Conservation (phyloP, 2,797 vertebrate genomes). For the Hypotaenidia okinawae region DNA sequence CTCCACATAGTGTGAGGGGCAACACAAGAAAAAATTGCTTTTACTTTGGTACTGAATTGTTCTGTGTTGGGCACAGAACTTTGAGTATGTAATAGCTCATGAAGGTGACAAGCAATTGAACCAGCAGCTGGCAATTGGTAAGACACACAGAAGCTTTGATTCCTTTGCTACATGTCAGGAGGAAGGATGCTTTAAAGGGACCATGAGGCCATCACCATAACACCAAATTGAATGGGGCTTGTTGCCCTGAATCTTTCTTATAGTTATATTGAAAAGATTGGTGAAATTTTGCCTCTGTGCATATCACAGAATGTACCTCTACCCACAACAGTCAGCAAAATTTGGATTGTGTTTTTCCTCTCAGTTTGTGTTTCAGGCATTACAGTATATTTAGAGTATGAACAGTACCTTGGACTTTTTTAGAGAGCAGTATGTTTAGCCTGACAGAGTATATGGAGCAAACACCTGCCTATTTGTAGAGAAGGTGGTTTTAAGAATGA, state of each 20-base stretch:
- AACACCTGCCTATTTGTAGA: constrained; percentile 34
- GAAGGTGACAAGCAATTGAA: neutral
- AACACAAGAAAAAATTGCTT: neutral
- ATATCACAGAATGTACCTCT: neutral
- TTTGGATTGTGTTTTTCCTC: neutral
- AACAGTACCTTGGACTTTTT: constrained; percentile 15
- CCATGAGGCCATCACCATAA: neutral
- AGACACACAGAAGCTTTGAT: neutral
- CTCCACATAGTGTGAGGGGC: neutral
- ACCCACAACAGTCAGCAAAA: neutral
- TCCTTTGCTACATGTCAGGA: neutral
- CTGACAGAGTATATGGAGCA: constrained; percentile 22
- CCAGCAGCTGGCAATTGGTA: neutral
- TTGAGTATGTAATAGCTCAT: neutral
- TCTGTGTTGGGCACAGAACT: neutral
- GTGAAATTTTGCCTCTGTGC: neutral
- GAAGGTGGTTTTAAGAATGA: constrained; percentile 30
- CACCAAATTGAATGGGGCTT: neutral
- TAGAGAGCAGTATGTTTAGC: constrained; percentile 24
- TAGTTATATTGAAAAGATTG: neutral
- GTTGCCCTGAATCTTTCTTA: neutral
- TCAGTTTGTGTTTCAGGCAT: neutral
- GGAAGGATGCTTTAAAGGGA: neutral
- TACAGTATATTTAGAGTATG: neutral
- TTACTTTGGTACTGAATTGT: neutral